phyloP scores from a whole-genome alignment of 2,888 invertebrate species.

The Tachina grossa region DNA sequence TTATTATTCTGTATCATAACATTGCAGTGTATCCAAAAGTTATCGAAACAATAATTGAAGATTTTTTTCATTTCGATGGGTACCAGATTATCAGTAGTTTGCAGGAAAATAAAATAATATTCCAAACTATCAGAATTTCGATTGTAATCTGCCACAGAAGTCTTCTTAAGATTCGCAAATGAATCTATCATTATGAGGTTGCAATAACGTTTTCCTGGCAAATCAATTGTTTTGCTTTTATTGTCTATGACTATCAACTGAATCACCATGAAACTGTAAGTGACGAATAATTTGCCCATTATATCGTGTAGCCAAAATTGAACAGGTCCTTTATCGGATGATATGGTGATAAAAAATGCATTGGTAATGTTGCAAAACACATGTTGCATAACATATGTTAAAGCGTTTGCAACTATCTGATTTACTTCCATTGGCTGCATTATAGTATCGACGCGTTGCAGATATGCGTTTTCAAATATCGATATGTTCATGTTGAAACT shows the following conservation, averaged over 20 bases:
- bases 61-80: conserved; percentile 75
- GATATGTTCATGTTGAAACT: conserved; percentile 43
- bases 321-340: conserved; percentile 30
- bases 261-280: conserved; percentile 72
- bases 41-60: conserved; percentile 77
- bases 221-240: background rate
- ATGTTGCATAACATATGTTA: conserved; percentile 74
- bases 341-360: conserved; percentile 73
- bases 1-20: conserved; percentile 76
- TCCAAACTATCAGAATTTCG: conserved; percentile 76
- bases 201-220: conserved; percentile 45
- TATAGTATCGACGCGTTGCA: conserved; percentile 70
- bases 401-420: conserved; percentile 72
- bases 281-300: conserved; percentile 72
- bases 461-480: conserved; percentile 35
- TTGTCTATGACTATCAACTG: conserved; percentile 69
- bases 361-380: conserved; percentile 74
- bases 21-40: conserved; percentile 78
- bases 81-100: conserved; percentile 73
- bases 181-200: conserved; percentile 75
- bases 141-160: conserved; percentile 67
- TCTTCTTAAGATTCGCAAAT: conserved; percentile 74
- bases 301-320: conserved; percentile 66
- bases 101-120: conserved; percentile 78
- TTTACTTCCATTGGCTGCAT: conserved; percentile 71